phyloP scores from a whole-genome alignment of 2,113 vertebrate species.

The Leptobrachium leishanense region DNA sequence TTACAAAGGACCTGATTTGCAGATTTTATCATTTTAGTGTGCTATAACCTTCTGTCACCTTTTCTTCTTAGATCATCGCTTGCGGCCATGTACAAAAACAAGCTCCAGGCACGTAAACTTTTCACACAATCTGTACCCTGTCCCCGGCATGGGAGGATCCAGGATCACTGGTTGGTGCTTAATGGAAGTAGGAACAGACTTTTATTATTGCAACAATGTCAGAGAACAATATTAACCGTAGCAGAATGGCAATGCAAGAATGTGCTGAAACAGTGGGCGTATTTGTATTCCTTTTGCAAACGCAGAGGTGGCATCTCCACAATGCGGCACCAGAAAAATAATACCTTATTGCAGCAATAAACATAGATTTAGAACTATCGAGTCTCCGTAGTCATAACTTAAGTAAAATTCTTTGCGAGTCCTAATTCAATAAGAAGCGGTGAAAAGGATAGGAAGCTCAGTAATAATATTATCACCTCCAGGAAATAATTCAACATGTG shows the following conservation, averaged over 20 bases:
- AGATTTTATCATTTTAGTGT: not conserved
- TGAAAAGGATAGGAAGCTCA: constrained; percentile 22
- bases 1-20: not conserved
- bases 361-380: constrained; percentile 49
- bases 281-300: constrained; percentile 47
- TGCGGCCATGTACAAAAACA: too few species aligned
- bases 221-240: constrained; percentile 46
- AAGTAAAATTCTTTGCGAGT: constrained; percentile 44
- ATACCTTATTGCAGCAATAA: constrained; percentile 49
- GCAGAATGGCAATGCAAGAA: constrained; percentile 36
- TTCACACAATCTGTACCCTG: too few species aligned
- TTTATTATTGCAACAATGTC: constrained; percentile 38
- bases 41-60: not conserved
- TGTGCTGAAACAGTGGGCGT: constrained; percentile 43
- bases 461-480: constrained; percentile 40
- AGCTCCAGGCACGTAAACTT: too few species aligned
- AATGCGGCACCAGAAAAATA: constrained; percentile 33
- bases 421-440: constrained; percentile 43
- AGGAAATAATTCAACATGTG: constrained; percentile 22
- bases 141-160: too few species aligned
- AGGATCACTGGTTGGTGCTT: too few species aligned
- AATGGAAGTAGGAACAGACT: constrained; percentile 12
- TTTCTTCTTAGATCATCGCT: not conserved
- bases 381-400: constrained; percentile 41
- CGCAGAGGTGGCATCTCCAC: constrained; percentile 39